Evolutionary conservation across 2,888 invertebrate species (phyloP), one percentile per base, ranked within the genome.

Genomic region (Alcis repandata): DNA sequence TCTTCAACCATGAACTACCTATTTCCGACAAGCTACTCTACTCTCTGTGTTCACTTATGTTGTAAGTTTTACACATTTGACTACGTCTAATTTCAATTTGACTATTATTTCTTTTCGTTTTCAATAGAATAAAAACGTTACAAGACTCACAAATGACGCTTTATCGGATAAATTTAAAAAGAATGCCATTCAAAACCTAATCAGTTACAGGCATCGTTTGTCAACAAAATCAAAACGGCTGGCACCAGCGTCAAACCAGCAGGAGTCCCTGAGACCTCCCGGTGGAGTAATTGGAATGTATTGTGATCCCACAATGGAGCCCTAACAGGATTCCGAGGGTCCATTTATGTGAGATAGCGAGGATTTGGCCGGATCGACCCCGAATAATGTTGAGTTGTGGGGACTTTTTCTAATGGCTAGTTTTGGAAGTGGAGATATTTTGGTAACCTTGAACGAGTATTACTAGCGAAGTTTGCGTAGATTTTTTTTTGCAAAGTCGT

Each of bases 281-380:
- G 51, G 51, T 60, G 51, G 41, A 72, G 75, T 83, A 85, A 86
- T 85, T 84, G 84, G 81, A 77, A 79, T 72, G 80, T 80, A 84
- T 86, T 85, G 86, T 86, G 78, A 77, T 77, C 74, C 73, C 75
- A 84, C 84, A 84, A 85, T 83, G 71, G 82, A 66, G 46, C 70
- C 75, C 76, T 82, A 83, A 82, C 77, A 73, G 78, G 78, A 79
- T 77, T 71, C 75, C 70, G 75, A 74, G 77, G 74, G 77, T 72
- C 79, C 82, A 78, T 83, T 82, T 79, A 69, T 79, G 68, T 71
- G 69, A 76, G 74, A 77, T 73, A 78, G 73, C 74, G 63, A 66
- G 76, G 73, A 75, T 78, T 80, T 73, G 65, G 72, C 49, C 72
- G 72, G 65, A 70, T 65, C 63, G 63, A 70, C 64, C 64, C 57